A percentile compares a stretch with the other conserved stretches of the same genome.
These are phyloP conservation scores for Kuschelorhynchus macadamiae DNA, from an alignment of 2,888 invertebrate genomes.

Conservation along the genomic window DNA sequence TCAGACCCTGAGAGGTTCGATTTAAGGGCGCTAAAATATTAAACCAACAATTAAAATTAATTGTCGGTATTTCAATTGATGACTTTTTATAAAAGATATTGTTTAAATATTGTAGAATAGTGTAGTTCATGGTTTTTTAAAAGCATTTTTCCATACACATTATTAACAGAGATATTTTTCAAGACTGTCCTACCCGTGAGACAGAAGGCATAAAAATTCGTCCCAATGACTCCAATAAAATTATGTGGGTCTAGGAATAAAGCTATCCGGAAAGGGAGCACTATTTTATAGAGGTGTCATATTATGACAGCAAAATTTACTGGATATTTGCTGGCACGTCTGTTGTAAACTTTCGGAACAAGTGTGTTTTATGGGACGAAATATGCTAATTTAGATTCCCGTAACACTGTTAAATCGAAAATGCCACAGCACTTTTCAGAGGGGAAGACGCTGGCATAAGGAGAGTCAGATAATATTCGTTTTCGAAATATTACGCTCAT, in stretches of 20 bases:
- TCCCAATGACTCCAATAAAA: conserved; percentile 33
- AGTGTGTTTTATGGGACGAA: conserved; percentile 44
- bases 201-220: conserved; percentile 16
- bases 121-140: no score
- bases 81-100: no score
- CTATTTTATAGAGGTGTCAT: conserved; percentile 45
- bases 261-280: conserved; percentile 32
- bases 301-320: conserved; percentile 46
- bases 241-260: conserved; percentile 36
- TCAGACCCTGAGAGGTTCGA: no score
- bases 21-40: no score
- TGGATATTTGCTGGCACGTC: conserved; percentile 45
- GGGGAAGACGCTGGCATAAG: conserved; percentile 14
- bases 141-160: no score
- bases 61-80: no score
- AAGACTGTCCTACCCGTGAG: no score
- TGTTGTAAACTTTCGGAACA: conserved; percentile 37
- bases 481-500: background rate
- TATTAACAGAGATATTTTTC: no score
- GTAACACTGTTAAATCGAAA: conserved; percentile 43
- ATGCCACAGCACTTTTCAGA: conserved; percentile 21
- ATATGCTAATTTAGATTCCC: conserved; percentile 48
- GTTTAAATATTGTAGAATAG: no score
- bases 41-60: no score
- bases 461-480: conserved; percentile 20